A percentile compares a stretch with the other conserved stretches of the same genome.
These are phyloP conservation scores for Melangyna quadrimaculata DNA, from an alignment of 2,888 invertebrate genomes.

Conservation along the genomic window DNA sequence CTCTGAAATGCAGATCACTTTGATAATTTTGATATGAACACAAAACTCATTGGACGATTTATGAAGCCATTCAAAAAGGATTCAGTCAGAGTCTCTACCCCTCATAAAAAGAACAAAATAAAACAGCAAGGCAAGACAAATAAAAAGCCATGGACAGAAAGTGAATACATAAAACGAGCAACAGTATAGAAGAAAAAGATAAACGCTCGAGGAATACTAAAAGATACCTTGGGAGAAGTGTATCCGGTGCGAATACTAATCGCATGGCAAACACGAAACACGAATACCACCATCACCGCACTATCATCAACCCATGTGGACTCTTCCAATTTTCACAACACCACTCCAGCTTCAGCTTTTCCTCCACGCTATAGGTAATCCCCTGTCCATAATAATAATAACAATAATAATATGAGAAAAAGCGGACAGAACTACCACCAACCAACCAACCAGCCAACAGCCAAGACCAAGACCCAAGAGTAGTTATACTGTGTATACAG, in stretches of 20 bases:
- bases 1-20: constrained; percentile 59
- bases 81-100: constrained; percentile 4
- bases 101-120: neutral
- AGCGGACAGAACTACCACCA: constrained; percentile 45
- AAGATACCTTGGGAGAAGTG: constrained; percentile 65
- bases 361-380: constrained; percentile 32
- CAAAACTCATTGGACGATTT: constrained; percentile 65
- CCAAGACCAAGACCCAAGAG: neutral
- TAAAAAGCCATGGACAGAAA: constrained; percentile 14
- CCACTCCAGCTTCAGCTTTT: constrained; percentile 43
- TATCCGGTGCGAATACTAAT: constrained; percentile 68
- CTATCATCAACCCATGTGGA: neutral
- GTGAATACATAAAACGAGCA: constrained; percentile 45
- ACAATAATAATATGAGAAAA: constrained; percentile 44
- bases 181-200: constrained; percentile 57
- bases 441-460: neutral
- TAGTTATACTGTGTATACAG: constrained; percentile 3
- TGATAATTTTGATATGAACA: constrained; percentile 56
- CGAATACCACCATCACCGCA: neutral
- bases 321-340: constrained; percentile 54
- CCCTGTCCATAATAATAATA: constrained; percentile 51
- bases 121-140: neutral
- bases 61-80: constrained; percentile 67
- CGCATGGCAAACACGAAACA: constrained; percentile 35
- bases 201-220: constrained; percentile 61